Evolutionary conservation across 2,888 invertebrate genomes (phyloP).

Genomic region (Gastracanthus pulcherrimus): DNA sequence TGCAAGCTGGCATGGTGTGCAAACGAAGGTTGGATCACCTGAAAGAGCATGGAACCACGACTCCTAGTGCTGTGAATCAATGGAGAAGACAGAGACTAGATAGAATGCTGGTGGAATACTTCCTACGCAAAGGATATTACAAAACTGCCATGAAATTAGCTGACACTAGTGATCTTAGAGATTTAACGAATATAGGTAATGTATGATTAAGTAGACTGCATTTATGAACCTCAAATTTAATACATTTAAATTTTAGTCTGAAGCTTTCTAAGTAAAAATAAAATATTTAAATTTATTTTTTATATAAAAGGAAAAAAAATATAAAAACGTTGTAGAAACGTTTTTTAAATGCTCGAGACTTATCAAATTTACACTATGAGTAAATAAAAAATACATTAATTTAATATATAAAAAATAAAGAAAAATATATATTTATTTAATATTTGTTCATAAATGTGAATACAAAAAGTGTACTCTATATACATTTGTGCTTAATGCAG

Average conservation of each 20-base stretch:
- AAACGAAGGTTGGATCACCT: constrained; percentile 95
- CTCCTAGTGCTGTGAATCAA: constrained; percentile 82
- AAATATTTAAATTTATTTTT: neutral
- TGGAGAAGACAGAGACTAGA: constrained; percentile 94
- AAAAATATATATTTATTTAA: too few relatives aligned
- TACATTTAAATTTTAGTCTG: too few relatives aligned
- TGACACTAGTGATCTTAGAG: constrained; percentile 87
- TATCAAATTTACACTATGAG: too few relatives aligned
- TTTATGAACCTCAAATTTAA: too few relatives aligned
- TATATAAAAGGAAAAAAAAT: neutral
- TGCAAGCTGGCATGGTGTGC: constrained; percentile 93
- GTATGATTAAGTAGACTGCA: neutral
- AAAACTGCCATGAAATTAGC: constrained; percentile 94
- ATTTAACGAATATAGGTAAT: constrained; percentile 93
- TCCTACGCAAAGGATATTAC: constrained; percentile 96
- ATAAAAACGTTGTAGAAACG: neutral
- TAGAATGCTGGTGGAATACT: constrained; percentile 97
- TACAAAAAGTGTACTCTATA: too few relatives aligned
- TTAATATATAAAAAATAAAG: neutral
- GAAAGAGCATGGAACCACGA: constrained; percentile 84
- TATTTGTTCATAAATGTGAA: too few relatives aligned
- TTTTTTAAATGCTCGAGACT: neutral
- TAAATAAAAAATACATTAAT: too few relatives aligned
- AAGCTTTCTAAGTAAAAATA: too few relatives aligned
- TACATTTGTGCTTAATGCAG: too few relatives aligned